Percentiles rank a stretch among this genome's conserved stretches.
Conservation (phyloP, 1,140 invertebrate species). For the Bathynomus jamesi region DNA sequence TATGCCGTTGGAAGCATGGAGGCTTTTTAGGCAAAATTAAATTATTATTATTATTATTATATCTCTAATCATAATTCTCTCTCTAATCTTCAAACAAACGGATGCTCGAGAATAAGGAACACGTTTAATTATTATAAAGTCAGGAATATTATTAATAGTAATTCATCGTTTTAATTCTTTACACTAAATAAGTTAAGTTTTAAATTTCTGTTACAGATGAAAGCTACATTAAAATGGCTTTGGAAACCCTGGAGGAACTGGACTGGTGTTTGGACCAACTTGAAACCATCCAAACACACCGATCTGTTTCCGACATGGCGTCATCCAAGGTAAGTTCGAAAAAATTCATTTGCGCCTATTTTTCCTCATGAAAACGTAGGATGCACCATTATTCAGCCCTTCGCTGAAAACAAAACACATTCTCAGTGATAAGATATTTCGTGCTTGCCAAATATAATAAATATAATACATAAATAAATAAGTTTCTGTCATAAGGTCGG, state of each 20-base stretch:
- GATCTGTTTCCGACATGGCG: constrained; percentile 98
- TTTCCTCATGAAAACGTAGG: no score
- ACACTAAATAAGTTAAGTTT: constrained; percentile 38
- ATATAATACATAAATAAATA: not conserved
- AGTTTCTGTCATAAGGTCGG: no score
- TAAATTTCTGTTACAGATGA: constrained; percentile 61
- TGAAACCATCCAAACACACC: constrained; percentile 98
- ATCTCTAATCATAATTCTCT: no score
- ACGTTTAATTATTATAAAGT: not conserved
- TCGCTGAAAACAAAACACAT: no score
- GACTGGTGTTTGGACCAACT: constrained; percentile 99
- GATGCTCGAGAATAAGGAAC: not conserved
- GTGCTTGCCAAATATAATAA: no score
- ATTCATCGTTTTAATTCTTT: not conserved
- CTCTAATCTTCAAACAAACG: no score
- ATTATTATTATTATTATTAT: no score
- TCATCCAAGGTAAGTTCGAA: constrained; percentile 84
- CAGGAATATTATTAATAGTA: not conserved
- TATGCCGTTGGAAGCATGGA: no score
- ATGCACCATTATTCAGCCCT: no score
- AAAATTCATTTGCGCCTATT: no score
- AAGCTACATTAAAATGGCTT: constrained; percentile 78
- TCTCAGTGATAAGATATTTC: no score
- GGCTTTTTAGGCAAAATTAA: no score
- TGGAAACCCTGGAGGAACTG: constrained; percentile 95